Conservation (phyloP, 2,113 vertebrate species). For the Hirundichthys speculiger region DNA sequence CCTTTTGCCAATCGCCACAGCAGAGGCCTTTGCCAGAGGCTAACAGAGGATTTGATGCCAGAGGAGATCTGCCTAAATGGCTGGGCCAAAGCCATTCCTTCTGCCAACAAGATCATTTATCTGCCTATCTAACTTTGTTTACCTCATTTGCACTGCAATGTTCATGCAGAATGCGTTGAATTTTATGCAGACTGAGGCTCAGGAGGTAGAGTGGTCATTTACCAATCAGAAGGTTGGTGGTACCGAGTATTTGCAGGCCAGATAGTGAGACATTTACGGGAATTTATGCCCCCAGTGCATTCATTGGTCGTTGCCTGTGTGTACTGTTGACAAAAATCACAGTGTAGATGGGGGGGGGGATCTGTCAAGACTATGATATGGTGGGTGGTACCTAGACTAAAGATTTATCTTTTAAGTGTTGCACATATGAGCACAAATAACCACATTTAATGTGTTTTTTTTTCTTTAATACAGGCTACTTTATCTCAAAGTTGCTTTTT, state of each 20-base stretch:
- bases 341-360: no score
- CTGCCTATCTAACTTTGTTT: conserved; percentile 47
- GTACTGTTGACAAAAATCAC: no score
- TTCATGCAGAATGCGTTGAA: not conserved
- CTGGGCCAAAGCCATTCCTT: conserved; percentile 17
- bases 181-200: conserved; percentile 6
- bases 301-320: no score
- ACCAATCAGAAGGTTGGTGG: no score
- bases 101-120: conserved; percentile 56
- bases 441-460: conserved; percentile 11
- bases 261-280: no score
- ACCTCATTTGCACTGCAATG: conserved; percentile 37
- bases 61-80: conserved; percentile 55
- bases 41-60: conserved; percentile 47
- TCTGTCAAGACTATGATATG: no score
- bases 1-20: conserved; percentile 62
- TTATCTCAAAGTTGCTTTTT: no score
- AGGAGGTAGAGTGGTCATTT: not conserved
- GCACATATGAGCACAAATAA: not conserved
- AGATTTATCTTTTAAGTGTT: no score
- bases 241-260: no score
- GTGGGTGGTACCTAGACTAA: no score
- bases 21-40: conserved; percentile 55
- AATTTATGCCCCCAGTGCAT: no score
- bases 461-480: no score